These are phyloP conservation scores for Neoascia interrupta DNA, from an alignment of 2,888 invertebrate genomes.

Conservation along the genomic window DNA sequence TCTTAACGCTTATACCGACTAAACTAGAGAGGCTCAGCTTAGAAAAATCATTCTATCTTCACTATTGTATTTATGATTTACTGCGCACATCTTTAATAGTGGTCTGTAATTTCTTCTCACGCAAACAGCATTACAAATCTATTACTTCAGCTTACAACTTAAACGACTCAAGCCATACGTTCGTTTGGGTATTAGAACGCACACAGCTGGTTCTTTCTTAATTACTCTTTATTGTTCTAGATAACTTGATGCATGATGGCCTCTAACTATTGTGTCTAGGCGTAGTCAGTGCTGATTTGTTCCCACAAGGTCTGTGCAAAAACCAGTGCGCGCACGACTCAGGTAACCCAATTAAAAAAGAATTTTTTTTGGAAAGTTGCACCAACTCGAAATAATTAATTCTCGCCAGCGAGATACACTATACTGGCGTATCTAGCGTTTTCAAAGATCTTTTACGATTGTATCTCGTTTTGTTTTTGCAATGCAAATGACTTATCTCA, in stretches of 20 bases:
- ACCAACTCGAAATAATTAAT: slow-evolving; percentile 46
- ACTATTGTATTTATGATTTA: no score
- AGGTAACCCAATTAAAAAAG: slow-evolving; percentile 18
- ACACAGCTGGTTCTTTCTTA: slow-evolving; percentile 52
- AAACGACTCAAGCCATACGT: no score
- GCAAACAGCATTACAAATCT: no score
- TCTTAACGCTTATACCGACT: no score
- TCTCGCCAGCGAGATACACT: slow-evolving; percentile 16
- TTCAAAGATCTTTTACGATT: slow-evolving; percentile 40
- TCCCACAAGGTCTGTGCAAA: slow-evolving; percentile 46
- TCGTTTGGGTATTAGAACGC: no score
- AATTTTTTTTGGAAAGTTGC: slow-evolving; percentile 61
- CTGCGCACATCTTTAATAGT: no score
- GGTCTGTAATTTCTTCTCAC: no score
- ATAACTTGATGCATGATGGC: slow-evolving; percentile 37
- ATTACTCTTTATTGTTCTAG: slow-evolving; percentile 58
- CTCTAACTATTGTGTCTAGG: slow-evolving; percentile 61
- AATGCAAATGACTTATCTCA: slow-evolving; percentile 49
- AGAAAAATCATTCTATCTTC: no score
- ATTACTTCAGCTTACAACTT: no score
- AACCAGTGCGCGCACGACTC: slow-evolving; percentile 18
- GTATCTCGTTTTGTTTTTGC: slow-evolving; percentile 51
- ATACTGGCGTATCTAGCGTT: slow-evolving; percentile 9
- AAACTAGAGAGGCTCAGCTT: no score
- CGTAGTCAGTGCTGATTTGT: slow-evolving; percentile 19